Conservation (phyloP, 2,888 invertebrate genomes). For the Caprella mutica region DNA sequence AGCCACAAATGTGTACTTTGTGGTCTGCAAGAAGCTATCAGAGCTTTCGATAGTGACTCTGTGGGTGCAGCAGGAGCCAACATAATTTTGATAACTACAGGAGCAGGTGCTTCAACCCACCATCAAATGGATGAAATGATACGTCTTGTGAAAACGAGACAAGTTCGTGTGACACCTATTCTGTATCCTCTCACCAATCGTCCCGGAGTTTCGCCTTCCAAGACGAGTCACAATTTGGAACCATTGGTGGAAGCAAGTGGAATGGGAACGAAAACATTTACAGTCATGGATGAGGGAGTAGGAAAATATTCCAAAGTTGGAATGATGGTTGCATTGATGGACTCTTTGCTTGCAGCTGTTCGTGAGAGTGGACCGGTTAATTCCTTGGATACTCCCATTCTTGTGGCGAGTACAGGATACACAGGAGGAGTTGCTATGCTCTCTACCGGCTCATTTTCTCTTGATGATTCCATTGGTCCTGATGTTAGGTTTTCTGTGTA, state of each 20-base stretch:
- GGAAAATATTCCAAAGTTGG: conserved; percentile 33
- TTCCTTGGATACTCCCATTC: conserved; percentile 16
- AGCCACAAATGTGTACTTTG: conserved; percentile 32
- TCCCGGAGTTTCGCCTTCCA: conserved; percentile 16
- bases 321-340: conserved; percentile 33
- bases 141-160: conserved; percentile 15
- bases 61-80: conserved; percentile 27
- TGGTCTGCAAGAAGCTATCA: conserved; percentile 30
- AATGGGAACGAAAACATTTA: conserved; percentile 18
- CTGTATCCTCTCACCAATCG: conserved; percentile 28
- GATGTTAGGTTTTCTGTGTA: conserved; percentile 28
- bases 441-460: conserved; percentile 21
- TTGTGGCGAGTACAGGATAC: conserved; percentile 23
- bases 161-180: conserved; percentile 21
- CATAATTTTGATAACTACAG: conserved; percentile 30
- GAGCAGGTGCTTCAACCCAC: conserved; percentile 22
- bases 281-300: conserved; percentile 32
- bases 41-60: conserved; percentile 17
- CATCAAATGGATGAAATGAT: conserved; percentile 25
- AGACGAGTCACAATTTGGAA: conserved; percentile 18
- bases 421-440: conserved; percentile 30
- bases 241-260: conserved; percentile 18
- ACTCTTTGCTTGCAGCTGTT: conserved; percentile 22
- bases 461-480: conserved; percentile 29
- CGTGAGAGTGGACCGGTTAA: conserved; percentile 12